Evolutionary conservation across 53 echinoderm and acorn worm genomes (phyloP).

Genomic region (Echinometra lucunter): DNA sequence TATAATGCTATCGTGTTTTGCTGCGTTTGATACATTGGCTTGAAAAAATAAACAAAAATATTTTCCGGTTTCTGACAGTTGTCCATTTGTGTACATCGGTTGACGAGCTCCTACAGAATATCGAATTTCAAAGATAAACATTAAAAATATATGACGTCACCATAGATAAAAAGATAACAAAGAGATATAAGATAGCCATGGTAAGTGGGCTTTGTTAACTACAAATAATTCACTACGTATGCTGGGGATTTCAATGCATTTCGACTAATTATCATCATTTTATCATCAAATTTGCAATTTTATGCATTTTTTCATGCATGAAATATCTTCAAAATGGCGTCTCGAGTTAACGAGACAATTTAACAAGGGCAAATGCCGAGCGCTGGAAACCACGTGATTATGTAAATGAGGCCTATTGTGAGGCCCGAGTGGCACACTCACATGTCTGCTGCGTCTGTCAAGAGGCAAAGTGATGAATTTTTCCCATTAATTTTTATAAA

Average conservation of each 20-base stretch:
- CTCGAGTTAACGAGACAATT: constrained; percentile 60
- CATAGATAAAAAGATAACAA: constrained; percentile 56
- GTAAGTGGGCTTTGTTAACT: constrained; percentile 28
- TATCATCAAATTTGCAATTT: constrained; percentile 31
- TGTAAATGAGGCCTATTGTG: constrained; percentile 50
- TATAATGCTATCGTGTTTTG: background rate
- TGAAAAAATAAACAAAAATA: constrained; percentile 37
- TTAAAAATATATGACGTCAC: constrained; percentile 58
- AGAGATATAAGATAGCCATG: constrained; percentile 25
- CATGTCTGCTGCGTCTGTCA: constrained; percentile 61
- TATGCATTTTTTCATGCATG: constrained; percentile 34
- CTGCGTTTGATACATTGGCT: constrained; percentile 34
- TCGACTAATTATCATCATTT: constrained; percentile 47
- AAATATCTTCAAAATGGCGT: constrained; percentile 63
- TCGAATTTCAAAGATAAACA: constrained; percentile 55
- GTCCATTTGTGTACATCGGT: background rate
- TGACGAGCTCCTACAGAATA: constrained; percentile 53
- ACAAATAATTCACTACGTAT: background rate
- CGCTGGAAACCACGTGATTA: constrained; percentile 60
- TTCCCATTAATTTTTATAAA: constrained; percentile 71
- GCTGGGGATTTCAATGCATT: constrained; percentile 30
- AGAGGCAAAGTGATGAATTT: constrained; percentile 63
- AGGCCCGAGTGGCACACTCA: background rate
- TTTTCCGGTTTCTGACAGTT: background rate
- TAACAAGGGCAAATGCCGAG: constrained; percentile 62